Conservation (phyloP, 2,113 vertebrate genomes). For the Ia io region DNA sequence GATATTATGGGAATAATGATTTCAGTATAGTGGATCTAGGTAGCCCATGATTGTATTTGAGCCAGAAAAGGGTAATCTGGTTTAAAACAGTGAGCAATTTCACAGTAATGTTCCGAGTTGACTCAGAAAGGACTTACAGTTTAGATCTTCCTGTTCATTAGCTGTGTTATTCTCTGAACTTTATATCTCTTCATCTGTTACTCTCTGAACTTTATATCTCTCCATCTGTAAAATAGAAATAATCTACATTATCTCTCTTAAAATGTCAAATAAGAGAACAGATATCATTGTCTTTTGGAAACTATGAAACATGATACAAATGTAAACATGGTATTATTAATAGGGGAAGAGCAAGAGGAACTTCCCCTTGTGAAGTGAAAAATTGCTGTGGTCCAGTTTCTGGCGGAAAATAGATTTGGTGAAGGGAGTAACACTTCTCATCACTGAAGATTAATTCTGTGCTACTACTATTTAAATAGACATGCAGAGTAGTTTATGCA, state of each 20-base stretch:
- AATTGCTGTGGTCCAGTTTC: not conserved
- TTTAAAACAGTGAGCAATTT: slow-evolving; percentile 25
- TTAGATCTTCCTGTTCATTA: not conserved
- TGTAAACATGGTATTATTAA: not conserved
- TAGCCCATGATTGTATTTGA: not conserved
- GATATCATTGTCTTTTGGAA: not conserved
- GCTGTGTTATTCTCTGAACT: not conserved
- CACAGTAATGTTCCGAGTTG: not conserved
- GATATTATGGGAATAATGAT: not conserved
- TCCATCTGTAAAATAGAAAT: not conserved
- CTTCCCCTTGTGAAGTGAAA: not conserved
- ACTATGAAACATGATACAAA: not conserved
- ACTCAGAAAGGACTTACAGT: not conserved
- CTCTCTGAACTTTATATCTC: slow-evolving; percentile 26
- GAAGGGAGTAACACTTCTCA: not conserved
- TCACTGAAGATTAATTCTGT: not conserved
- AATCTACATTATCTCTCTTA: not conserved
- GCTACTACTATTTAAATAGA: not conserved
- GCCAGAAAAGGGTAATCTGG: not conserved
- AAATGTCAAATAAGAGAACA: not conserved
- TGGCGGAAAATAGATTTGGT: not conserved
- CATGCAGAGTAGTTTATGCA: not conserved
- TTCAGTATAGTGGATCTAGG: not conserved
- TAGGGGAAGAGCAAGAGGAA: not conserved
- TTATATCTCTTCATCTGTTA: not conserved